Percentiles rank a stretch among this genome's conserved stretches.
These are phyloP conservation scores for Amphiura filiformis DNA, from an alignment of 35 echinoderm and acorn worm genomes.

Conservation along the genomic window DNA sequence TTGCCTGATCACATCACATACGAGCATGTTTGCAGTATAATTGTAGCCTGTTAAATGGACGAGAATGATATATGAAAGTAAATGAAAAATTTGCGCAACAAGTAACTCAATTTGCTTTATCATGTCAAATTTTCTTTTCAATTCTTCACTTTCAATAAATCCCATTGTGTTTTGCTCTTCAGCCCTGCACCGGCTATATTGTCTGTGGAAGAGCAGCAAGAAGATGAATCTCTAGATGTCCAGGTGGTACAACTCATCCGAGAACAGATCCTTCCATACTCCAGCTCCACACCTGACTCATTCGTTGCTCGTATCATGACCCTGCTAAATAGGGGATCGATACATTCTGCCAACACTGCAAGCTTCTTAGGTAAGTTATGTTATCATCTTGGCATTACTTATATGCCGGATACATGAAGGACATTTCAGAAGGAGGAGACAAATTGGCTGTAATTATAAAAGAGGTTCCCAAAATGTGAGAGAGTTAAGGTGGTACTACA, in stretches of 20 bases:
- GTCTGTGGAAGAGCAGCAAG: slow-evolving; percentile 90
- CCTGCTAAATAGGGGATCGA: slow-evolving; percentile 91
- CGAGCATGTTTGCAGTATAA: no score
- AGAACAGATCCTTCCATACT: slow-evolving; percentile 76
- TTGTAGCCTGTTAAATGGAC: no score
- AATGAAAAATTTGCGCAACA: no score
- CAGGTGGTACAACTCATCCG: slow-evolving; percentile 79
- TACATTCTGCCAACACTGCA: slow-evolving; percentile 89
- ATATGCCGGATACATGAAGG: not conserved
- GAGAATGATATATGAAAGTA: no score
- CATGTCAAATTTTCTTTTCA: no score
- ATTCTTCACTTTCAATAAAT: no score
- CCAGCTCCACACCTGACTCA: slow-evolving; percentile 57
- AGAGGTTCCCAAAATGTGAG: no score
- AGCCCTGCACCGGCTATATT: slow-evolving; percentile 79
- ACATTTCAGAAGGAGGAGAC: not conserved
- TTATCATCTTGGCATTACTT: no score
- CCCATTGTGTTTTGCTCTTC: no score
- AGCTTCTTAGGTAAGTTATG: slow-evolving; percentile 87
- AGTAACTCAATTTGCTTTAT: not conserved
- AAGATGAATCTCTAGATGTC: slow-evolving; percentile 79
- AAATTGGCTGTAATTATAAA: no score
- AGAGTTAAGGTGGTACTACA: no score
- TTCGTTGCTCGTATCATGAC: slow-evolving; percentile 88
- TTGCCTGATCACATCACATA: no score